Conservation (phyloP, 92 coral and sea anemone genomes). For the Epizoanthus rinbou region DNA sequence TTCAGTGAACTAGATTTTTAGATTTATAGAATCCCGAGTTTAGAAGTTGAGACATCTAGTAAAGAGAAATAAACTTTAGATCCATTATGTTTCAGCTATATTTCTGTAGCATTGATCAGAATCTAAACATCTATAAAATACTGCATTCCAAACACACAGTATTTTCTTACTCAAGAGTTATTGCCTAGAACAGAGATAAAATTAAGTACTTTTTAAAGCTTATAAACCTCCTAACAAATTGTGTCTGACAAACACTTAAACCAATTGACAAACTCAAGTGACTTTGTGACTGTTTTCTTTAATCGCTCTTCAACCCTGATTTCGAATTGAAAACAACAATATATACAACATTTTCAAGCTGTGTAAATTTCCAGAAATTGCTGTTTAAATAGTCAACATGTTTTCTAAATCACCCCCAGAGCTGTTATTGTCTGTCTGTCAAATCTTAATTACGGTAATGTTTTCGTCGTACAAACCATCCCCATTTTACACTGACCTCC, state of each 20-base stretch:
- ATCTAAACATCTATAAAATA: no score
- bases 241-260: no score
- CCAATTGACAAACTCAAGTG: not conserved
- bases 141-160: no score
- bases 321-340: not conserved
- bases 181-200: no score
- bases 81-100: no score
- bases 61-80: no score
- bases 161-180: no score
- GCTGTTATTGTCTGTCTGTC: not conserved
- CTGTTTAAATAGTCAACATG: conserved; percentile 16
- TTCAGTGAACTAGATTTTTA: not conserved
- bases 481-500: conserved; percentile 7
- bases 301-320: not conserved
- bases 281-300: not conserved
- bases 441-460: not conserved
- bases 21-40: no score
- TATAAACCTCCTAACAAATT: no score
- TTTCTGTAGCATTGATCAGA: no score
- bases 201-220: no score
- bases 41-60: no score
- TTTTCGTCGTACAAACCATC: not conserved
- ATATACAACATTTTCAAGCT: not conserved
- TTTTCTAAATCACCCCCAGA: conserved; percentile 2
- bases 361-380: conserved; percentile 1